Evolutionary conservation across 2,797 vertebrate genomes (phyloP).

Genomic region (Pseudochirops cupreus): DNA sequence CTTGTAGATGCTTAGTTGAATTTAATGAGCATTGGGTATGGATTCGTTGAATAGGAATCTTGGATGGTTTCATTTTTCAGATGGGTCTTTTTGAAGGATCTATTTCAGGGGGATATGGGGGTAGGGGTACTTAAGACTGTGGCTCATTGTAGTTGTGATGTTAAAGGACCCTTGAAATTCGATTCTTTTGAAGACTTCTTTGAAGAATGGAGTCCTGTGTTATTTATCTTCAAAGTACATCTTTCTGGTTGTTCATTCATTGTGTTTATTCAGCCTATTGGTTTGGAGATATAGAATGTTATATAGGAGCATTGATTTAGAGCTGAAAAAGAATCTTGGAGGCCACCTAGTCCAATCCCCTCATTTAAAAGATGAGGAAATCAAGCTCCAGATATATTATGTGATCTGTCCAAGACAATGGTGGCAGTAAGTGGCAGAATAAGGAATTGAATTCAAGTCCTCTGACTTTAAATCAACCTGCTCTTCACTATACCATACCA

Average conservation of each 20-base stretch:
- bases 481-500: not conserved
- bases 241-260: not conserved
- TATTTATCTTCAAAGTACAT: not conserved
- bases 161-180: conserved; percentile 2
- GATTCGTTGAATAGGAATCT: not conserved
- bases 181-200: not conserved
- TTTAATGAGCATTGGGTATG: not conserved
- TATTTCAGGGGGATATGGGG: not conserved
- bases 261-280: not conserved
- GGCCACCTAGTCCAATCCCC: not conserved
- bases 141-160: not conserved
- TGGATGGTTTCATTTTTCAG: not conserved
- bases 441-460: not conserved
- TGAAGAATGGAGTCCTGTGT: not conserved
- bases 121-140: not conserved
- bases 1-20: not conserved
- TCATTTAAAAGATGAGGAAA: not conserved
- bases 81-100: not conserved
- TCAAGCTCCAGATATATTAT: not conserved
- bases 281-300: not conserved
- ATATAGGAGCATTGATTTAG: not conserved
- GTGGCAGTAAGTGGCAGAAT: not conserved
- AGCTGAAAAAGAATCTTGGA: not conserved
- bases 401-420: not conserved
- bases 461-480: not conserved